Base-by-base conservation (phyloP, 2,797 vertebrate genomes). In the Eupleurogrammus muticus region DNA sequence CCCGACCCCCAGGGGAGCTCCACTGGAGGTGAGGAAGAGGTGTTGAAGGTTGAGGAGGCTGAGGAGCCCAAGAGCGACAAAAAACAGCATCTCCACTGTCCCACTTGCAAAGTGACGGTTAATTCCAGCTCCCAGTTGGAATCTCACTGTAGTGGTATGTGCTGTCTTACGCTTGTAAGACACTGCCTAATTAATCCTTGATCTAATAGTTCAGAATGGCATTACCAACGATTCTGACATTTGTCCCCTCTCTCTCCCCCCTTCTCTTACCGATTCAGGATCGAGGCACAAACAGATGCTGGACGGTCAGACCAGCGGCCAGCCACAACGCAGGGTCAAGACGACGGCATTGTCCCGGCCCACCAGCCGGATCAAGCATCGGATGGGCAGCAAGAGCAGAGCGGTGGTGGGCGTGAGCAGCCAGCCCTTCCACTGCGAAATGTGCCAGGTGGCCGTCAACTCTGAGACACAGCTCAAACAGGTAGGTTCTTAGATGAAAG, bases 381-480 rank as follows among this genome's bases (percentile, higher is more conserved):
- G 94, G 92, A 71, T 82, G 34, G 92, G 94, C 79, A 94, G 89
- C 89, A 96, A 95, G 85, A 90, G 93, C 83, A 95, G 95, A 89
- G 89, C 93, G 1, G 66, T 75, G 0, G 49, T 83, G 58, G 80
- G 87, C 21, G 90, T 95, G 64, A 91, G 93, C 88, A 95, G 83
- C 86, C 96, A 96, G 88, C 89, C 91, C 0, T 99, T 96, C 78
- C 96, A 97, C 75, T 99, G 98, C 92, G 94, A 96, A 40, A 92
- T 98, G 85, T 99, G 98, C 36, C 96, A 98, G 93, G 96, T 99
- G 90, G 96, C 97, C 6, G 97, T 99, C 84, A 99, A 99, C 92
- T 99, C 98, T 0, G 98, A 99, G 89, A 97, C 96, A 11, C 98
- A 99, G 82, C 96, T 99, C 72, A 97, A 96, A 83, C 98, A 99